Base-by-base conservation (phyloP, 2,797 vertebrate species). In the Sparidentex hasta region DNA sequence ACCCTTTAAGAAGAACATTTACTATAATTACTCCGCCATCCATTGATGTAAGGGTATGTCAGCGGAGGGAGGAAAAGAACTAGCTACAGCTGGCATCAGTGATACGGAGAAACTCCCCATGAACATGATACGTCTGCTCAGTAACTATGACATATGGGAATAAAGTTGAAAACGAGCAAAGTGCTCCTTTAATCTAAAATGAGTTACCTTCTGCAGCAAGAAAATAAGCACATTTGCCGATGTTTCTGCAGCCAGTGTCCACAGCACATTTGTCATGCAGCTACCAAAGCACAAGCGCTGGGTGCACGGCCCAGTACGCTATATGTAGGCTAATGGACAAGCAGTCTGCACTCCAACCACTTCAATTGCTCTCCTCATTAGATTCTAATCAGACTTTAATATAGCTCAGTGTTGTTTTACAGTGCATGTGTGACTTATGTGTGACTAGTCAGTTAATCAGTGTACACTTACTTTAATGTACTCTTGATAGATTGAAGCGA, bases 311-410 rank as follows among this genome's bases (percentile, higher is more conserved):
- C 38, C 38, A 11, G 38, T 11, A 27, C 41, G 51, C 29, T 3
- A 41, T 62, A 44, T 25, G 63, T 2, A 62, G 64, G 81, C 70
- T 63, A 79, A 87, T 73, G 78, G 65, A 83, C 23, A 23, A 66
- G 62, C 70, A 76, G 58, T 74, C 80, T 81, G 62, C 29, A 25
- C 70, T 77, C 54, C 63, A 27, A 66, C 82, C 75, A 70, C 80
- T 80, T 70, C 67, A 83, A 77, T 43, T 11, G 5, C 2, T 71
- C 78, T 74, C 76, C 84, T 91, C 81, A 86, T 92, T 88, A 89
- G 82, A 78, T 66, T 85, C 67, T 76, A 90, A 92, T 93, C 87
- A 90, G 80, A 82, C 89, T 88, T 84, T 89, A 89, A 89, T 86
- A 78, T 84, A 78, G 50, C 85, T 88, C 83, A 58, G 71, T 89